phyloP scores from a whole-genome alignment of 2,888 invertebrate species.

The Hyposoter didymator region DNA sequence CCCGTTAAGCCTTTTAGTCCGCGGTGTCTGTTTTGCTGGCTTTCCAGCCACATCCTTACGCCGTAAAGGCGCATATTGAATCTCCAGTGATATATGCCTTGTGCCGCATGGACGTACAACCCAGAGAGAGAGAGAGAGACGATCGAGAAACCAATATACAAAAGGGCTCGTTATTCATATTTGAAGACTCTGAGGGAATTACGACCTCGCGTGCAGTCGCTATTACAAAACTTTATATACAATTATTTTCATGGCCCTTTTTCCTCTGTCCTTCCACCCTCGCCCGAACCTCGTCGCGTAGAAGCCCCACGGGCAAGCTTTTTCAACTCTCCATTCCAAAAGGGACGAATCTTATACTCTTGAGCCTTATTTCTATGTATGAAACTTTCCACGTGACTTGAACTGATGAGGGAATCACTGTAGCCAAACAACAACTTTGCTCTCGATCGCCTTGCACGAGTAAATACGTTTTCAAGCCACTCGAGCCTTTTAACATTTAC shows the following conservation, averaged over 20 bases:
- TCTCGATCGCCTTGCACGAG: background rate
- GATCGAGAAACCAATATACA: background rate
- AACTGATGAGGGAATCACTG: constrained; percentile 19
- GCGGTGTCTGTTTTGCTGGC: constrained; percentile 78
- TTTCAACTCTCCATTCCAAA: constrained; percentile 36
- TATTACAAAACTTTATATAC: constrained; percentile 54
- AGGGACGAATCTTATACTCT: constrained; percentile 59
- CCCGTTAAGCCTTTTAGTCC: constrained; percentile 83
- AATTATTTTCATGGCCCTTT: constrained; percentile 53
- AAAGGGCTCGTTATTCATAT: background rate
- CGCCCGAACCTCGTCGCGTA: background rate
- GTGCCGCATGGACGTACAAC: background rate
- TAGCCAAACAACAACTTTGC: background rate
- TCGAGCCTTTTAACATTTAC: background rate
- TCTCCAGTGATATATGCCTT: constrained; percentile 17
- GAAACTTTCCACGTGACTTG: background rate
- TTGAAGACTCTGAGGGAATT: background rate
- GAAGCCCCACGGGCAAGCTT: constrained; percentile 56
- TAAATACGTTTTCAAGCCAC: background rate
- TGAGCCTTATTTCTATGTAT: constrained; percentile 10
- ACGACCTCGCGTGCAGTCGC: constrained; percentile 3
- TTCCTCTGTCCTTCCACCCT: constrained; percentile 9
- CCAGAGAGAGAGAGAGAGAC: background rate
- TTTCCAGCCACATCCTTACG: constrained; percentile 56
- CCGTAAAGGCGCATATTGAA: background rate